Evolutionary conservation across 1,140 invertebrate genomes (phyloP).

Genomic region (Dysdera silvatica): DNA sequence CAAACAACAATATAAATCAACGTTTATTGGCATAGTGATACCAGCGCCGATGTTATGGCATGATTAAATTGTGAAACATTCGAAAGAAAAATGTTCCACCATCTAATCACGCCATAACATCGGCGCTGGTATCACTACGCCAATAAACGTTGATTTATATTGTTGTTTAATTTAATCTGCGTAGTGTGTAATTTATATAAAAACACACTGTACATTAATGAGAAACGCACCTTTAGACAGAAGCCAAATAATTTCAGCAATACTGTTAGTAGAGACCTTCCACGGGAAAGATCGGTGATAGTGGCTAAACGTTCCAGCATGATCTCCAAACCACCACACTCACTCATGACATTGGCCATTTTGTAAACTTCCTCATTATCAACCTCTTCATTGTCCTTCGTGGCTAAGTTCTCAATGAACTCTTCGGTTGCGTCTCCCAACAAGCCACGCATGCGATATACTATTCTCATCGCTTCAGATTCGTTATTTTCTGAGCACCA

Average conservation of each 20-base stretch:
- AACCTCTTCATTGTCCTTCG: slow-evolving; percentile 78
- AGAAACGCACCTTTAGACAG: slow-evolving; percentile 59
- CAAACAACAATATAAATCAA: too few species aligned
- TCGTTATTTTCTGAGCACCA: slow-evolving; percentile 47
- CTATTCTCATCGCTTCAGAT: slow-evolving; percentile 87
- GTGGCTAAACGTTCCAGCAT: slow-evolving; percentile 55
- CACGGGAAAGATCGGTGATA: slow-evolving; percentile 61
- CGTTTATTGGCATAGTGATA: too few species aligned
- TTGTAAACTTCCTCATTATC: slow-evolving; percentile 91
- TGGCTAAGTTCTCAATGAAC: slow-evolving; percentile 88
- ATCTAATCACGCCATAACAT: too few species aligned
- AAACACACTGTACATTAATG: too few species aligned
- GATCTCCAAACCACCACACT: slow-evolving; percentile 78
- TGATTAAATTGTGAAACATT: too few species aligned
- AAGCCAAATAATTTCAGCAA: slow-evolving; percentile 74
- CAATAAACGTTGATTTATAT: too few species aligned
- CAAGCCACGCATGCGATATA: slow-evolving; percentile 95
- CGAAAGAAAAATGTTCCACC: too few species aligned
- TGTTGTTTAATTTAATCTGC: too few species aligned
- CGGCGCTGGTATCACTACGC: too few species aligned
- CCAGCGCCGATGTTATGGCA: too few species aligned
- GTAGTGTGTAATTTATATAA: too few species aligned
- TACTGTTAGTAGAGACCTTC: slow-evolving; percentile 70
- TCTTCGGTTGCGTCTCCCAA: slow-evolving; percentile 97
- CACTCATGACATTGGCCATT: slow-evolving; percentile 63